Base-by-base conservation (phyloP, 2,113 vertebrate genomes). In the Reinhardtius hippoglossoides region DNA sequence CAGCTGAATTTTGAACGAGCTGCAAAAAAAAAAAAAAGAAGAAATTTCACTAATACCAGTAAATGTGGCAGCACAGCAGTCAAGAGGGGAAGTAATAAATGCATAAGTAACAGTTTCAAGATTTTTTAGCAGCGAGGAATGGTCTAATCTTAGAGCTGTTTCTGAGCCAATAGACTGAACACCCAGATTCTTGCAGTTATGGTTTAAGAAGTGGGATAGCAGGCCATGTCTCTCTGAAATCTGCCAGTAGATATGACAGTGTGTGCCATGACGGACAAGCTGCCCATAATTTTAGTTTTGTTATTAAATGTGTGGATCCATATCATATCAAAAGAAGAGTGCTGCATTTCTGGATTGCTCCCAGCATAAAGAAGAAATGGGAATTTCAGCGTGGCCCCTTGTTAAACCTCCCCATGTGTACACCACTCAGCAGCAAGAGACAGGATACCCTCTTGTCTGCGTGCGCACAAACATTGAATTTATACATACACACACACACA, bases 321-420 rank as follows among this genome's bases (percentile, higher is more conserved):
- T 61, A 67, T 64, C 60, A 71, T 73, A 78, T 84, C 46, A 86
- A 85, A 82, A 73, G 71, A 35, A 55, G 52, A 66, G 73, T 48
- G 61, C 48, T 52, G 66, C n/a, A 67, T 76, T 78, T 73, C 48
- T 59, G 46, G 24, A 82, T 78, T 27, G 71, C 86, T 89, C 62
- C 23, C 40, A 65, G 88, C 82, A 2, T 40, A 13, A 62, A 70
- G 60, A 82, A 40, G 55, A 84, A 79, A 82, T 55, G 20, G 65
- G 72, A 88, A 81, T 74, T 83, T 88, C 65, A 16, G 54, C 2
- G 65, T 82, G 92, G 78, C 91, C 90, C 62, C 86, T 83, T 81
- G 70, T 66, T 89, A 84, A 87, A 85, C 81, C 88, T 91, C 90
- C 92, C 87, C 64, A 31, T 83, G 92, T 78, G 92, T 69, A 66